Conservation (phyloP, 2,113 vertebrate species). For the Plecturocebus donacophilus region DNA sequence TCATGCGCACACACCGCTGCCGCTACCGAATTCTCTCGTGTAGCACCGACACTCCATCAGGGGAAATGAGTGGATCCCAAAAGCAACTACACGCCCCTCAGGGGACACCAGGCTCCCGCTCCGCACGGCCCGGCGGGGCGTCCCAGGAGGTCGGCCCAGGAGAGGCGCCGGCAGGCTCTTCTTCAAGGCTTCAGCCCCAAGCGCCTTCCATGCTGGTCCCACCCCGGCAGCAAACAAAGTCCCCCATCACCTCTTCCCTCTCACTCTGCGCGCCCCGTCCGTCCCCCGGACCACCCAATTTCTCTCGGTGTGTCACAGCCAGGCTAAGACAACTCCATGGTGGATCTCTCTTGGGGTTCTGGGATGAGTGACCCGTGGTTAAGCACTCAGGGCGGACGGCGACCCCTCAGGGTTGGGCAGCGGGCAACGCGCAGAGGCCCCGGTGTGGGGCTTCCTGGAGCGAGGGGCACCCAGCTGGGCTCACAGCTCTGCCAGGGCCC, state of each 20-base stretch:
- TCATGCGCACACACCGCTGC: fast-evolving
- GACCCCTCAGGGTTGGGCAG: neutral
- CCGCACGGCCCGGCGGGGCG: fast-evolving
- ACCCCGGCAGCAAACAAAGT: neutral
- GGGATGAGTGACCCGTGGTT: neutral
- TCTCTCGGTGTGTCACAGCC: too few relatives aligned
- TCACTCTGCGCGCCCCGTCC: neutral
- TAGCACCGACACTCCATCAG: too few relatives aligned
- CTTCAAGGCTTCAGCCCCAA: neutral
- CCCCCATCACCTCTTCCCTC: neutral
- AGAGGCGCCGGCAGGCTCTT: neutral
- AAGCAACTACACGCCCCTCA: neutral
- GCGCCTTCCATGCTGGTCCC: neutral
- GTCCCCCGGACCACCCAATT: too few relatives aligned
- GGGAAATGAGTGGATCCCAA: neutral
- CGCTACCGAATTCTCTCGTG: fast-evolving
- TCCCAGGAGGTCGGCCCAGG: neutral
- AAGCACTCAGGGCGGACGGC: neutral
- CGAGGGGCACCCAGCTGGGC: neutral
- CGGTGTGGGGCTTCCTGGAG: neutral
- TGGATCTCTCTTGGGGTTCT: neutral
- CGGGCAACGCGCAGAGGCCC: neutral
- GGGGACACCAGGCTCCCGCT: neutral
- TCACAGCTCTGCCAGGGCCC: fast-evolving
- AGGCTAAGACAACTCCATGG: neutral